Evolutionary conservation across 2,113 vertebrate genomes (phyloP).

Genomic region (Paramisgurnus dabryanus): DNA sequence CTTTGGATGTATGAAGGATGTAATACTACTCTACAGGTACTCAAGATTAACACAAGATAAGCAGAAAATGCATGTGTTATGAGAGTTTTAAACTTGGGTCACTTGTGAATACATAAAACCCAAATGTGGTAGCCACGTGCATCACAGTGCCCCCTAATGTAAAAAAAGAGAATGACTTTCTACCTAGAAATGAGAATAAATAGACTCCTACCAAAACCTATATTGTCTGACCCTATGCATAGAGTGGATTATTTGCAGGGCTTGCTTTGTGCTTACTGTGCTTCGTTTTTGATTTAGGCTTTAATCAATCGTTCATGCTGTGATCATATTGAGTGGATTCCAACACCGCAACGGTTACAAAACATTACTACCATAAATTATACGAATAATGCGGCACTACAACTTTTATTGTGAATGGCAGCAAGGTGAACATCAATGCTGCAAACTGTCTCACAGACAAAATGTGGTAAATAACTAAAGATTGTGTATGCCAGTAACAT

Average conservation of each 20-base stretch:
- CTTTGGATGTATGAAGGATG: too few relatives aligned
- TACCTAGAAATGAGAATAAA: slow-evolving; percentile 23
- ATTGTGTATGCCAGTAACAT: background rate
- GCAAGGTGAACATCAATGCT: slow-evolving; percentile 25
- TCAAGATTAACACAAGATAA: too few relatives aligned
- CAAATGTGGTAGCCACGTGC: too few relatives aligned
- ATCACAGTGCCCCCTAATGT: too few relatives aligned
- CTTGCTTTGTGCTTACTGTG: slow-evolving; percentile 30
- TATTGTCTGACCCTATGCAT: slow-evolving; percentile 15
- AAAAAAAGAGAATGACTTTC: slow-evolving; percentile 22
- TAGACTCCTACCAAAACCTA: slow-evolving; percentile 21
- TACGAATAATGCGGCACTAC: slow-evolving; percentile 1
- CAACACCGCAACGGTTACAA: slow-evolving; percentile 30
- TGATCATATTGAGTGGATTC: slow-evolving; percentile 44
- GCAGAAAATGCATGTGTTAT: too few relatives aligned
- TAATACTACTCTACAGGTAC: background rate
- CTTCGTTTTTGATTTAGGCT: slow-evolving; percentile 36
- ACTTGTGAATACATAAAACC: too few relatives aligned
- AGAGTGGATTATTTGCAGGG: slow-evolving; percentile 44
- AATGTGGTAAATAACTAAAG: background rate
- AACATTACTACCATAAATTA: slow-evolving; percentile 33
- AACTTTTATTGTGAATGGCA: background rate
- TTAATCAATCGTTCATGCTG: slow-evolving; percentile 42
- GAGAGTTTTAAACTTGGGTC: too few relatives aligned
- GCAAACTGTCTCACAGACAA: background rate